Conservation (phyloP, 2,888 invertebrate species). For the Erebia palarica region DNA sequence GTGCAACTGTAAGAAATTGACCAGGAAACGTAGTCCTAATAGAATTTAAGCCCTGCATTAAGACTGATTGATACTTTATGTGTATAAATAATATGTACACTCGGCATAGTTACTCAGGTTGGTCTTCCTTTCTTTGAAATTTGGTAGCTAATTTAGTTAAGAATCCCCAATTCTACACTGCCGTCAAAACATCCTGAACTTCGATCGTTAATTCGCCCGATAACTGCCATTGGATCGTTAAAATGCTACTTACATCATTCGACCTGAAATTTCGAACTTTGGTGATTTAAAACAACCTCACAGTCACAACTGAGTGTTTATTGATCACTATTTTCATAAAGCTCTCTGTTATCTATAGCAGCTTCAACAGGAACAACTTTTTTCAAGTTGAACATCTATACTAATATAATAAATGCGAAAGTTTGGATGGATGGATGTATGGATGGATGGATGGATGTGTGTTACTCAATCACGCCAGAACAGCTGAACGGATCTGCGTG, state of each 20-base stretch:
- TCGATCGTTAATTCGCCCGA: slow-evolving; percentile 19
- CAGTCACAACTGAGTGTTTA: neutral
- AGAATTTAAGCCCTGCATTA: no score
- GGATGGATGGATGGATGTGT: no score
- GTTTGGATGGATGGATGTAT: no score
- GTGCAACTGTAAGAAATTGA: no score
- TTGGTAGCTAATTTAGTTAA: slow-evolving; percentile 2
- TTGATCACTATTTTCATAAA: neutral
- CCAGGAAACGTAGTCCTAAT: no score
- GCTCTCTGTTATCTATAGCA: neutral
- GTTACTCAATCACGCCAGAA: no score
- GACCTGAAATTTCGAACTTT: neutral
- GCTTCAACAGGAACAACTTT: no score
- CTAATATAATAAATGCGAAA: no score
- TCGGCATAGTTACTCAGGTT: neutral
- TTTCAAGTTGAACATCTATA: no score
- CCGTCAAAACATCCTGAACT: slow-evolving; percentile 15
- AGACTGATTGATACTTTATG: no score
- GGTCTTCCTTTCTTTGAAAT: neutral
- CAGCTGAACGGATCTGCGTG: no score
- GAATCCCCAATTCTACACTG: neutral
- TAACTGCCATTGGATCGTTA: slow-evolving; percentile 20
- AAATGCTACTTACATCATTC: slow-evolving; percentile 20
- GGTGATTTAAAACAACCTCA: neutral
- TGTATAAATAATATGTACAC: neutral